These are phyloP conservation scores for Omphaloscelis lunosa DNA, from an alignment of 2,888 invertebrate genomes.

Conservation along the genomic window DNA sequence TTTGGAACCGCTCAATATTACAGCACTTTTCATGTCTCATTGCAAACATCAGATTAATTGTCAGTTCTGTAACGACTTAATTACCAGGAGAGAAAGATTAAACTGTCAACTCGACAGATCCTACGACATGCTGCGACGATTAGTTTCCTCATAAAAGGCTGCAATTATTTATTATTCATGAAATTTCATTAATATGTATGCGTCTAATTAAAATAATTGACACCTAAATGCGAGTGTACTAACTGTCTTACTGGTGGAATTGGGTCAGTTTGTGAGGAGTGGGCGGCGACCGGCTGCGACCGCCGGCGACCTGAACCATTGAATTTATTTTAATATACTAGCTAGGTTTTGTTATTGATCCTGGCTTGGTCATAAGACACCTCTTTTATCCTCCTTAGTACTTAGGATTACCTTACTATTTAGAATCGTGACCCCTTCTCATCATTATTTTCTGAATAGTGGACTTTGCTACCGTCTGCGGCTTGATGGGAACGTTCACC, in stretches of 20 bases:
- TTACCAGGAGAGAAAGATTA: constrained; percentile 18
- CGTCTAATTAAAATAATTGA: constrained; percentile 61
- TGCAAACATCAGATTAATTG: constrained; percentile 20
- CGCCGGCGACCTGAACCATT: constrained; percentile 25
- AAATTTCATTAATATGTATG: constrained; percentile 60
- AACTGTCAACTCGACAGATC: constrained; percentile 29
- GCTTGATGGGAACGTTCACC: background rate
- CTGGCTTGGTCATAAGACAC: background rate
- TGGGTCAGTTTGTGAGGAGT: constrained; percentile 69
- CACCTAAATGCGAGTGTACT: constrained; percentile 58
- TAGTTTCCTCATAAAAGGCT: constrained; percentile 42
- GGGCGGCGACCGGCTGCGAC: constrained; percentile 67
- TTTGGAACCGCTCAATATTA: constrained; percentile 1
- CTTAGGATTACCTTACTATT: too few relatives aligned
- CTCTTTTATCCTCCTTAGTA: background rate
- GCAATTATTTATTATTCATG: constrained; percentile 55
- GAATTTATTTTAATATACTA: constrained; percentile 6
- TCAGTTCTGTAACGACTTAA: constrained; percentile 10
- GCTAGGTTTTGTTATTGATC: constrained; percentile 10
- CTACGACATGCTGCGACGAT: constrained; percentile 11
- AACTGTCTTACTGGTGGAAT: constrained; percentile 69
- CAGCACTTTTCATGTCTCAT: background rate
- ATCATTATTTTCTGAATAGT: background rate
- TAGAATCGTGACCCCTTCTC: too few relatives aligned
- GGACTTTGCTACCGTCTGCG: background rate